phyloP scores from a whole-genome alignment of 2,113 vertebrate genomes.

The Brachyistius frenatus region DNA sequence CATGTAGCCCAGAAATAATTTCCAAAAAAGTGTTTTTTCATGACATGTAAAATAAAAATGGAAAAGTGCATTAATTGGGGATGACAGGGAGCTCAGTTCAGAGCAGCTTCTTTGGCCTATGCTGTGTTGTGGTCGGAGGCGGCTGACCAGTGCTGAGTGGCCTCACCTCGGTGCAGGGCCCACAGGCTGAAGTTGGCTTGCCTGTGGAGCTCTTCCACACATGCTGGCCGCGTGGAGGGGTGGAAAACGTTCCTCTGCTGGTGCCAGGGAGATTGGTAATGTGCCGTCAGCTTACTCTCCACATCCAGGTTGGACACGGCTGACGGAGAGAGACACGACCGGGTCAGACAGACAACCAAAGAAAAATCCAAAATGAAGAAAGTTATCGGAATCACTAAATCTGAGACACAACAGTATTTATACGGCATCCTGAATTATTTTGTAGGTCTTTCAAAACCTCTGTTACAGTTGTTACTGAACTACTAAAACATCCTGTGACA shows the following conservation, averaged over 20 bases:
- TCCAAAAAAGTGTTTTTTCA: neutral
- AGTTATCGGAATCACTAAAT: too few species aligned
- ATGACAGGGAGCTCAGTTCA: neutral
- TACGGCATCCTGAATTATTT: too few species aligned
- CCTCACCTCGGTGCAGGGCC: conserved; percentile 88
- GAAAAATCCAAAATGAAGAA: too few species aligned
- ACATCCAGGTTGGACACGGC: conserved; percentile 95
- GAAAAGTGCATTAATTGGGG: neutral
- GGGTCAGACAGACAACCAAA: neutral
- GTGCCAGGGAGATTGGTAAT: conserved; percentile 91
- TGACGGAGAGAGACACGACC: conserved; percentile 69
- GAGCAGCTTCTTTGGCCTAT: neutral
- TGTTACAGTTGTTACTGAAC: too few species aligned
- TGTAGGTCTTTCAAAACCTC: too few species aligned
- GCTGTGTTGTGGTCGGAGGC: conserved; percentile 3
- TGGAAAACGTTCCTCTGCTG: conserved; percentile 93
- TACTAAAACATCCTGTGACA: neutral
- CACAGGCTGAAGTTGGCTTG: conserved; percentile 90
- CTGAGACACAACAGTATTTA: too few species aligned
- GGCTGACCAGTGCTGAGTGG: neutral
- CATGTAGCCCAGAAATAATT: neutral
- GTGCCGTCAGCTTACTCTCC: conserved; percentile 93
- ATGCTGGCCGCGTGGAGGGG: conserved; percentile 89
- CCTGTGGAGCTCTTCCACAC: conserved; percentile 92
- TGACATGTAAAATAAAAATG: neutral